Base-by-base conservation (phyloP, 2,888 invertebrate species). In the Eledone cirrhosa region DNA sequence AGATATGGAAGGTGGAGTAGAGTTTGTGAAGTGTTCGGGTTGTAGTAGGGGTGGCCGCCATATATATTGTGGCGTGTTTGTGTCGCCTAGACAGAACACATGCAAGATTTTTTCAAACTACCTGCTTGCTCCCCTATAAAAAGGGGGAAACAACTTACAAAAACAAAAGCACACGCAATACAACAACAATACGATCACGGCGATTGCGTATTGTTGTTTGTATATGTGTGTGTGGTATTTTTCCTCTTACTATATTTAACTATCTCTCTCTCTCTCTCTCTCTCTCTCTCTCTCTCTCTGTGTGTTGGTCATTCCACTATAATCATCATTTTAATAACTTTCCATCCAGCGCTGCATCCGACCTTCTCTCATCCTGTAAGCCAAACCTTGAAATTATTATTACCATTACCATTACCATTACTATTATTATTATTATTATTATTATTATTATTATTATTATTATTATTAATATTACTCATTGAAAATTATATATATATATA, bases 401-500 rank as follows among this genome's bases (percentile, higher is more conserved):
- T 63, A 63, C 8, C 14, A 8, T 53, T 53, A 53, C 22, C 22
- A 53, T 53, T 53, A 53, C 22, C 22, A 53, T 53, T 53, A 53
- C 22, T 53, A 53, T 53, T 53, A 53, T 53, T 53, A 53, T 53
- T 53, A 53, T 53, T 53, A 53, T 53, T 53, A 53, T 53, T 53
- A 53, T 53, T 53, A 53, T 53, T 53, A 53, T 53, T 53, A 53
- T 53, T 53, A 53, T 53, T 53, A 53, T 53, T 53, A 53, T 53
- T 53, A 53, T 53, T 53, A 53, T 53, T 53, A 53, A 16, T 53
- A 53, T 53, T 53, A 53, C 53, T 16, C 16, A 53, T 22, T 53
- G 53, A 16, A 53, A 53, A n/a, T 16, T 19, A 63, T 19, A 63
- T 63, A 63, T 19, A 14, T 63, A 63, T 19, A 63, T 63, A 63